These are phyloP conservation scores for Tichodroma muraria DNA, from an alignment of 2,113 vertebrate species.

Conservation along the genomic window DNA sequence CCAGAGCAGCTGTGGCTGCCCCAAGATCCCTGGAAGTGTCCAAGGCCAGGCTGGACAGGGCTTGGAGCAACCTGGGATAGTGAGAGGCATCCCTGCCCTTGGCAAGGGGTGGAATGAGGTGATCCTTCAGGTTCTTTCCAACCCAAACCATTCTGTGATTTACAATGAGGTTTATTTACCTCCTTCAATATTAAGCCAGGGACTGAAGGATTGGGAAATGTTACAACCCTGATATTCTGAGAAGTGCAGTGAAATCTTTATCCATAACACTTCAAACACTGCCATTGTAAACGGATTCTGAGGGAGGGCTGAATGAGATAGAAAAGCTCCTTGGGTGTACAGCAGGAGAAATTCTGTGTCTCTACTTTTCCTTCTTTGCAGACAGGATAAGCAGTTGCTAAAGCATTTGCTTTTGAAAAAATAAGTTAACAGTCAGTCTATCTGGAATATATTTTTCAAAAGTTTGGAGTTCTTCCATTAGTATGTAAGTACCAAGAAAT, in stretches of 20 bases:
- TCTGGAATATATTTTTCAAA: constrained; percentile 51
- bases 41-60: rapidly evolving
- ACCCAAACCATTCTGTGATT: not conserved
- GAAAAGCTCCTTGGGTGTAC: not conserved
- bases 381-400: constrained; percentile 21
- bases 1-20: not conserved
- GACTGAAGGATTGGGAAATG: not conserved
- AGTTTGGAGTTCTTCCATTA: constrained; percentile 44
- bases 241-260: not conserved
- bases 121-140: not conserved
- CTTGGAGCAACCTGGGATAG: rapidly evolving
- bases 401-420: constrained; percentile 13
- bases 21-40: not conserved
- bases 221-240: not conserved
- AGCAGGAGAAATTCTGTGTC: not conserved
- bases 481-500: constrained; percentile 47
- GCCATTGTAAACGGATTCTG: not conserved
- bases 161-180: not conserved
- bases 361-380: not conserved
- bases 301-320: not conserved
- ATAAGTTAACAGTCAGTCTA: constrained; percentile 14
- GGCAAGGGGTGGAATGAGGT: not conserved
- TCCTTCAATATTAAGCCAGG: not conserved
- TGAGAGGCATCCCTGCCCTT: not conserved
- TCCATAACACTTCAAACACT: not conserved